A percentile compares a stretch with the other conserved stretches of the same genome.
Evolutionary conservation across 1,140 invertebrate genomes (phyloP).

Genomic region (Zaprionus lachaisei): DNA sequence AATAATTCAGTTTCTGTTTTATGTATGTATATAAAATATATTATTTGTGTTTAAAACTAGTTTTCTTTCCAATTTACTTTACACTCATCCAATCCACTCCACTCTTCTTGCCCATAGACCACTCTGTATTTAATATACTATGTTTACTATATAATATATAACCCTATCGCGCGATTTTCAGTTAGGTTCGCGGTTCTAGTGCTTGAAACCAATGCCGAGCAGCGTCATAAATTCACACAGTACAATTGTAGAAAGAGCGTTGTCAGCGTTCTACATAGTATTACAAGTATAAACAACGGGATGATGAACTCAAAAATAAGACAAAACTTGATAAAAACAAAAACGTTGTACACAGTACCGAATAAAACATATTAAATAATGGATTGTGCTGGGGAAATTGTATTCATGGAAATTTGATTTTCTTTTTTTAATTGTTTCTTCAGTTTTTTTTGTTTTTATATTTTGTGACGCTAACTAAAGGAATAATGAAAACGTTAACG

Average conservation of each 20-base stretch:
- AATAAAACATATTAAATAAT: slow-evolving; percentile 47
- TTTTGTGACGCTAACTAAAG: slow-evolving; percentile 46
- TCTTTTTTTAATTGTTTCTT: slow-evolving; percentile 3
- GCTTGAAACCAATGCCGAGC: slow-evolving; percentile 45
- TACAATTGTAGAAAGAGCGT: slow-evolving; percentile 40
- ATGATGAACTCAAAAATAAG: slow-evolving; percentile 36
- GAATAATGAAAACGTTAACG: slow-evolving; percentile 30
- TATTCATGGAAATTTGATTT: slow-evolving; percentile 59
- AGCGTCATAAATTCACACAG: slow-evolving; percentile 54
- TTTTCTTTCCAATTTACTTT: slow-evolving; percentile 69
- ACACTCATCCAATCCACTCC: slow-evolving; percentile 45
- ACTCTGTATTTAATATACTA: slow-evolving; percentile 39
- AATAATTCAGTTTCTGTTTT: slow-evolving; percentile 75
- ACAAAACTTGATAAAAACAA: slow-evolving; percentile 52
- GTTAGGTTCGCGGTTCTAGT: slow-evolving; percentile 40
- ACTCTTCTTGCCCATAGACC: slow-evolving; percentile 21
- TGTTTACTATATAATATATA: slow-evolving; percentile 39
- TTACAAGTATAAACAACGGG: slow-evolving; percentile 42
- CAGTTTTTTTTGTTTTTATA: slow-evolving; percentile 11
- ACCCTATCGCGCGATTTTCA: slow-evolving; percentile 44
- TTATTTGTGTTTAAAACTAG: slow-evolving; percentile 73
- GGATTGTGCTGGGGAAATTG: slow-evolving; percentile 47
- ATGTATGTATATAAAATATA: slow-evolving; percentile 78
- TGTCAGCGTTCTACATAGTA: slow-evolving; percentile 38
- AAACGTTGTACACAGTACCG: slow-evolving; percentile 67